Evolutionary conservation across 2,888 invertebrate genomes (phyloP), one percentile per base, ranked within the genome.

Genomic region (Netelia virgata): DNA sequence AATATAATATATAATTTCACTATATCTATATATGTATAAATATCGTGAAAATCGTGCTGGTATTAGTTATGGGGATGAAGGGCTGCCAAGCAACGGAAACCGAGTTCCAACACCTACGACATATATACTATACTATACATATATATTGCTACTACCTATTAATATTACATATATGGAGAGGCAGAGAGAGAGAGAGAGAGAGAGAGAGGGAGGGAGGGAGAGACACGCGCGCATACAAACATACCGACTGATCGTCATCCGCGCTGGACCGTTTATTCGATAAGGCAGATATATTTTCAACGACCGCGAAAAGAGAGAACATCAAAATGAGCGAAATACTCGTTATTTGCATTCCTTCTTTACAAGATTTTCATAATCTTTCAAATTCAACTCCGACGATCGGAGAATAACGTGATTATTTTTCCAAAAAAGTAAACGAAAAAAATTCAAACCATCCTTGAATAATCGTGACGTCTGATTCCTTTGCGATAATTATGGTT

Each of bases 211-310:
- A 36, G 36, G 6, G 36, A 36, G 36, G 6, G 1, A 36, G 36
- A 6, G 36, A 36, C 6, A 36, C 36, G 23, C 5, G 43, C 14
- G n/a, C 55, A 14, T 1, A 68, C n/a, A 28, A 23, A 3, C 5
- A n/a, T 53, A 23, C 1, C 64, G 6, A 57, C 20, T 88, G 88
- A 88, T 89, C 88, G 88, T 89, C 89, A 86, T 89, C 90, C 91
- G 89, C 66, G 41, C 89, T 91, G 91, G 90, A 85, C 89, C 91
- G 91, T 90, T 91, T 88, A 92, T 90, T 92, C 91, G 92, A 92
- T 91, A 91, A 92, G 91, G 90, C 90, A 89, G 87, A 81, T 36
- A 87, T 89, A 64, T 64, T 64, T 64, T 88, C 87, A 61, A 63
- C 70, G 10, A 53, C 53, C 5, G 8, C n/a, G 16, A 53, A 16